Evolutionary conservation across 1,140 invertebrate genomes (phyloP).

Genomic region (Caenorhabditis remanei): DNA sequence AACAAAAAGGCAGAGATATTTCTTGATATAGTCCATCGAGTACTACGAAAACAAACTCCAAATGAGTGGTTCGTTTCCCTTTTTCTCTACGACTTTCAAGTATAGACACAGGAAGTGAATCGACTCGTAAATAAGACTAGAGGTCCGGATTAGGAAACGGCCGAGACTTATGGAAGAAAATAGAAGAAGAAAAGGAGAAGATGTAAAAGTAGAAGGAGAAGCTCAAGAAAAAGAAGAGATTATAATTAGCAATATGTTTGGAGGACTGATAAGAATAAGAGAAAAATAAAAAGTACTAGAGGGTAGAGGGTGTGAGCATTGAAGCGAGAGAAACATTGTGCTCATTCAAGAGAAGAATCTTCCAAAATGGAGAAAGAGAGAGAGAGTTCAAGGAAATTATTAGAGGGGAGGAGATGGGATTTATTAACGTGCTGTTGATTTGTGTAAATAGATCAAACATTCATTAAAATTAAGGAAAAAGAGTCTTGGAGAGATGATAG

Average conservation of each 20-base stretch:
- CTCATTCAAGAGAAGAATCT: background rate
- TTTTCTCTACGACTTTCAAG: background rate
- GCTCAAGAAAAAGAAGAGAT: background rate
- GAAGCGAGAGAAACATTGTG: background rate
- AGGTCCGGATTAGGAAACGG: slow-evolving; percentile 3
- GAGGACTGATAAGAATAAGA: background rate
- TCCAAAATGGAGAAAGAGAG: background rate
- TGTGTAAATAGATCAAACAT: background rate
- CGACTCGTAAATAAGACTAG: slow-evolving; percentile 43
- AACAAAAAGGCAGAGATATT: too few species aligned
- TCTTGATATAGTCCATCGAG: background rate
- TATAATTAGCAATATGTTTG: slow-evolving; percentile 20
- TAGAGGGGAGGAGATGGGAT: background rate
- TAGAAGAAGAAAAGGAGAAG: background rate
- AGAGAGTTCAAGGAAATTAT: background rate
- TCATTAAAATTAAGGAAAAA: background rate
- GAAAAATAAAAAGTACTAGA: background rate
- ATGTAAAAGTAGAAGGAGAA: background rate
- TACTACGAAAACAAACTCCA: slow-evolving; percentile 23
- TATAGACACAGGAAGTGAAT: slow-evolving; percentile 44
- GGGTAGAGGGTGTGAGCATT: slow-evolving; percentile 1
- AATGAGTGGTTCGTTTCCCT: background rate
- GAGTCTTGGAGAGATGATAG: background rate
- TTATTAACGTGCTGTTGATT: background rate
- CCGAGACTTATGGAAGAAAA: slow-evolving; percentile 1